Conservation (phyloP, 1,140 invertebrate species). For the Aphaenogaster floridana region DNA sequence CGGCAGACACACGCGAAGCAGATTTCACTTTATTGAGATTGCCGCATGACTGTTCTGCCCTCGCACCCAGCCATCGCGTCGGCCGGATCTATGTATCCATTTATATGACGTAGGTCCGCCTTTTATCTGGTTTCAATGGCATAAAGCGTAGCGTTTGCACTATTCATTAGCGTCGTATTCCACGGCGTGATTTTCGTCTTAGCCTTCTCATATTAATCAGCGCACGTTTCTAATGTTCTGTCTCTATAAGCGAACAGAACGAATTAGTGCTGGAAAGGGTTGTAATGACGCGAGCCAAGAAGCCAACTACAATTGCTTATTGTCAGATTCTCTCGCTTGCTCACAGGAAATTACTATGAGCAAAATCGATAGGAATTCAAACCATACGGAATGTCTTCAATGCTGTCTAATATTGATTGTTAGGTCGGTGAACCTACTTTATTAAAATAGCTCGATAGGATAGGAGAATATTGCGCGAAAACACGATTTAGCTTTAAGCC, state of each 20-base stretch:
- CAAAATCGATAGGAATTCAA: background rate
- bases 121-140: constrained; percentile 52
- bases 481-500: constrained; percentile 27
- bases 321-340: background rate
- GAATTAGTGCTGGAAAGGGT: background rate
- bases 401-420: background rate
- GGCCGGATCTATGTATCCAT: constrained; percentile 29
- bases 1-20: constrained; percentile 50
- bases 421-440: background rate
- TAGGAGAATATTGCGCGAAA: background rate
- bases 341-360: background rate
- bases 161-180: constrained; percentile 48
- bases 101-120: background rate
- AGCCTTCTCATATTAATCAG: constrained; percentile 13
- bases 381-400: background rate
- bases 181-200: constrained; percentile 31
- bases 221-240: background rate
- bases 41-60: constrained; percentile 50
- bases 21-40: constrained; percentile 70
- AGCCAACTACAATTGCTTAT: background rate
- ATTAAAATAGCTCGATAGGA: background rate
- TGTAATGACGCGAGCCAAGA: background rate
- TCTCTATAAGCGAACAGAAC: background rate
- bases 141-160: constrained; percentile 15
- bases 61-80: constrained; percentile 5